Base-by-base conservation (phyloP, 2,797 vertebrate species). In the Pygocentrus nattereri region DNA sequence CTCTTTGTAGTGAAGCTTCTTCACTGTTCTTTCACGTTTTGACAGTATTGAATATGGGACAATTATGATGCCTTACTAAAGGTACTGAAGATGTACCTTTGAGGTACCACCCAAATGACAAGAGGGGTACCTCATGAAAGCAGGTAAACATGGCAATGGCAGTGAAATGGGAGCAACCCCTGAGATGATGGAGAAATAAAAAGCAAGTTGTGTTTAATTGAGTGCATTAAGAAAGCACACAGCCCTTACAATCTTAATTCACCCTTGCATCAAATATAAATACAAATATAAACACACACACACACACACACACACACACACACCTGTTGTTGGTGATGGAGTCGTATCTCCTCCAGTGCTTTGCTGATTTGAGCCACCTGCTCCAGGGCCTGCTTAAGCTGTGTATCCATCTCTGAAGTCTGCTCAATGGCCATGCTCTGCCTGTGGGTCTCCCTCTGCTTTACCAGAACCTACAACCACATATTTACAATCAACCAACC, bases 311-410 rank as follows among this genome's bases (percentile, higher is more conserved):
- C 4, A 68, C 23, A 61, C 30, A 52, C 2, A 31, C 13, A 38
- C 78, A 93, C 96, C 94, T 88, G 87, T 58, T 68, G 86, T 72
- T 89, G 87, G 76, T 93, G 92, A 73, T 86, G 80, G 64, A 68
- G 79, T 4, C 89, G 91, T 30, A 94, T 88, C 19, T 93, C 88
- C 19, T 92, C 88, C 88, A 96, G 90, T 8, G 62, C 72, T 6
- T 44, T 80, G 74, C 78, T 90, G 81, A 94, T 82, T 12, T 23
- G 54, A 8, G 90, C 86, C 80, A 96, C 88, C 6, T 96, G 93
- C 15, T 92, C 84, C 85, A 96, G 87, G 3, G 94, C 94, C 10
- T 88, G 89, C 52, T 92, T 86, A 25, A 96, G 90, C 87, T 92
- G 92, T 50, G 85, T 62, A 0, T 83, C 86, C 4, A 84, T 81